Evolutionary conservation across 1,140 invertebrate genomes (phyloP), one percentile per base, ranked within the genome.

Genomic region (Lordiphosa mommai): DNA sequence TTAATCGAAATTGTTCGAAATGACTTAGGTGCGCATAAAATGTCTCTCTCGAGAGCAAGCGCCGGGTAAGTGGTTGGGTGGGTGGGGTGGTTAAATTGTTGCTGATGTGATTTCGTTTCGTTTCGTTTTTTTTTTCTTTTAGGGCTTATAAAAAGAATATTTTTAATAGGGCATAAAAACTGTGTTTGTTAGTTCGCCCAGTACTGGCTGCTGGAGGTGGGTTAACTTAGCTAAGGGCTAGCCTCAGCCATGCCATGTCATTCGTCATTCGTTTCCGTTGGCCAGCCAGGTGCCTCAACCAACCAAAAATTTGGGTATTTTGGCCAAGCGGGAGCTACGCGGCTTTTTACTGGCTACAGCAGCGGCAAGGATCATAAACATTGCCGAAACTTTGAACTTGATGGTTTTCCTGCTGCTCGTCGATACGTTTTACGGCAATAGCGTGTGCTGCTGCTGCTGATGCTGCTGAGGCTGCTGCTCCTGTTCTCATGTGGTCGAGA

Each of bases 1-100:
- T 87, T 87, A 87, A 87, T 87, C 86, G 86, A 87, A 87, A 87
- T 86, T 86, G 80, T 85, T 87, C 69, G 79, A 72, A 87, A 87
- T 87, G 86, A 76, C 80, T 87, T 85, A 86, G 84, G 84, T 86
- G 71, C 61, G 84, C 76, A 82, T 84, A 84, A 84, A 84, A 84
- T 84, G 77, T 84, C 77, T 84, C 76, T 76, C 72, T 52, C 57
- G 34, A 43, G 38, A 48, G 33, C 46, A 40, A 9, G 1, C 8
- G 29, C 16, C 10, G n/a, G 33, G 16, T 8, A 14, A 30, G 10
- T 17, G 27, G 6, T 13, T 34, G 12, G 29, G 17, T 44, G 20
- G 33, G 8, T 33, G 43, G 34, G 13, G 55, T 55, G 43, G 57
- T 49, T 84, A 82, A 63, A 84, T 82, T 72, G 34, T 63, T 58